A percentile compares a stretch with the other conserved stretches of the same genome.
Conservation (phyloP, 2,797 vertebrate species). For the Chelonia mydas region DNA sequence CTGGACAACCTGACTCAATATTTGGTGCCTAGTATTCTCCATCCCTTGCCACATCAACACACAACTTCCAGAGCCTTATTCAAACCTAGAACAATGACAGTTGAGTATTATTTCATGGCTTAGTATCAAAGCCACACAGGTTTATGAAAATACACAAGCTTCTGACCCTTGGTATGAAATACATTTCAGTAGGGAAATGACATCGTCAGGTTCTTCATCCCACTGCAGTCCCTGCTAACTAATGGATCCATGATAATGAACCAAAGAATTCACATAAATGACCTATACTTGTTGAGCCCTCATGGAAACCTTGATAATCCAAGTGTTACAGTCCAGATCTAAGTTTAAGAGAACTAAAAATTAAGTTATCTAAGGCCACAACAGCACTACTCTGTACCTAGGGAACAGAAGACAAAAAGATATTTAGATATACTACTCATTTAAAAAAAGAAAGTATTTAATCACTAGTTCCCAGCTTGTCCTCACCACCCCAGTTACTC, state of each 20-base stretch:
- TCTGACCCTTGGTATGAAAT: background rate
- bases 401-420: rapidly evolving
- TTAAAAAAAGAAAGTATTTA: background rate
- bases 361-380: background rate
- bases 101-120: background rate
- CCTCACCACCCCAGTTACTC: background rate
- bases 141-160: background rate
- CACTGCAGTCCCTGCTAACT: background rate
- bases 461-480: background rate
- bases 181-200: background rate
- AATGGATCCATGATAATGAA: background rate
- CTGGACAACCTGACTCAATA: background rate
- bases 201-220: background rate
- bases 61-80: background rate
- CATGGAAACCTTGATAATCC: background rate
- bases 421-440: rapidly evolving
- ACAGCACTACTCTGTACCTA: background rate
- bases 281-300: background rate
- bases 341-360: slow-evolving; percentile 6
- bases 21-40: background rate
- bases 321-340: background rate
- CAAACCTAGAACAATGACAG: background rate
- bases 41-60: background rate
- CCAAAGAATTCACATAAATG: background rate
- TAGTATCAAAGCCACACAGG: background rate